Base-by-base conservation (phyloP, 2,113 vertebrate genomes). In the Campylomormyrus numenius region DNA sequence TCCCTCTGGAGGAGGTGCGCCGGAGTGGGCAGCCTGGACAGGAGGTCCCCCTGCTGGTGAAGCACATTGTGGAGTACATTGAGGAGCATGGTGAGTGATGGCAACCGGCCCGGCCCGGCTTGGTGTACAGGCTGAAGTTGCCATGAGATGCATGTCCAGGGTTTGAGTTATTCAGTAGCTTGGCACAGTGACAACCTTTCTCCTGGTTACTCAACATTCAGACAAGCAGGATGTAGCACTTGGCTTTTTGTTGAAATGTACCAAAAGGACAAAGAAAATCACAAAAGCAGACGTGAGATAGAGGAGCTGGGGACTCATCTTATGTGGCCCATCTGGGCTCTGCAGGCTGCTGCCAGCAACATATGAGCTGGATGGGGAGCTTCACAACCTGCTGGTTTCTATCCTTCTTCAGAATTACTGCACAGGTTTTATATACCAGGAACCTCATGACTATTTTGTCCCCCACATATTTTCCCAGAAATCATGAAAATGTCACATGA, bases 1-100 rank as follows among this genome's bases (percentile, higher is more conserved):
- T 99, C 95, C 97, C 98, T 94, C 95, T 99, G 95, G 97, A 98
- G 96, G 98, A 98, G 95, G 97, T 99, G 97, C 96, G 97, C 92
- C 97, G 96, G 95, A 96, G 96, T 95, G 97, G 97, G 95, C 97
- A 94, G 96, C 97, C 96, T 95, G 98, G 98, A 94, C 97, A 96
- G 92, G 97, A 98, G 95, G 97, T 99, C 95, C 98, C 98, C 56
- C 96, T 97, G 92, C 96, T 99, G 96, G 98, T 99, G 94, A 98
- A 98, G 95, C 96, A 97, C 92, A 97, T 99, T 0, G 98, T 99
- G 90, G 98, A 99, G 94, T 99, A 99, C 97, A 98, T 99, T 89
- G 98, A 99, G 95, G 98, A 98, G 95, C 97, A 99, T 91, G 98
- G 98, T 99, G 96, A 95, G 97, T 95, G 92, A 88, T 9, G 2